Base-by-base conservation (phyloP, 2,113 vertebrate species). In the Colossoma macropomum region DNA sequence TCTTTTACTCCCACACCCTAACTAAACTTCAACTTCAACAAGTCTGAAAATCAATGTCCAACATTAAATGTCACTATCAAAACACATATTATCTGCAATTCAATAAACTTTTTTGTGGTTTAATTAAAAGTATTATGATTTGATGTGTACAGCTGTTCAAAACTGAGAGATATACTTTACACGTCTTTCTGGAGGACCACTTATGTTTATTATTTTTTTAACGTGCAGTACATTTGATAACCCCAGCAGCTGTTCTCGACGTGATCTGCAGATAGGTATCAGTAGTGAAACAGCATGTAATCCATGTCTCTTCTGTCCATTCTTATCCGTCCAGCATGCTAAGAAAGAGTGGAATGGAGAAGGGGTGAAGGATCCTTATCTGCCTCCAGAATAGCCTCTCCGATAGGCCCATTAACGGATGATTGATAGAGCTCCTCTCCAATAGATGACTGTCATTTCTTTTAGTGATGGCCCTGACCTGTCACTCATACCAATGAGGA, bases 401-500 rank as follows among this genome's bases (percentile, higher is more conserved):
- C 79, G 76, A 85, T 66, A 77, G 80, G 54, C 54, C 77, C 81
- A 75, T 85, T 87, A 85, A 76, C 23, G 69, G 68, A 85, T 81
- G 84, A 85, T 87, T 78, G 84, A 87, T 83, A 74, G 66, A 34
- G 54, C 32, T 80, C 84, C 75, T 71, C 73, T 69, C 73, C 81
- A 74, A 78, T 38, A 79, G 77, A 85, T 76, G 77, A 75, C 70
- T 59, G 83, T 79, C 75, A 65, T 84, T 84, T 71, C 76, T 74
- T 79, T 79, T 27, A 79, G 86, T 17, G 83, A 79, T 66, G 80
- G 56, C 79, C 86, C 74, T 82, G 83, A 79, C 41, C 86, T 62
- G 82, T 82, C 85, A 80, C 73, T 84, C 77, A 82, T 70, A 69
- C 77, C 77, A 82, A 62, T 84, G 82, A 84, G 79, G 73, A 78